A percentile compares a stretch with the other conserved stretches of the same genome.
Evolutionary conservation across 2,797 vertebrate genomes (phyloP).

Genomic region (Naso thynnoides): DNA sequence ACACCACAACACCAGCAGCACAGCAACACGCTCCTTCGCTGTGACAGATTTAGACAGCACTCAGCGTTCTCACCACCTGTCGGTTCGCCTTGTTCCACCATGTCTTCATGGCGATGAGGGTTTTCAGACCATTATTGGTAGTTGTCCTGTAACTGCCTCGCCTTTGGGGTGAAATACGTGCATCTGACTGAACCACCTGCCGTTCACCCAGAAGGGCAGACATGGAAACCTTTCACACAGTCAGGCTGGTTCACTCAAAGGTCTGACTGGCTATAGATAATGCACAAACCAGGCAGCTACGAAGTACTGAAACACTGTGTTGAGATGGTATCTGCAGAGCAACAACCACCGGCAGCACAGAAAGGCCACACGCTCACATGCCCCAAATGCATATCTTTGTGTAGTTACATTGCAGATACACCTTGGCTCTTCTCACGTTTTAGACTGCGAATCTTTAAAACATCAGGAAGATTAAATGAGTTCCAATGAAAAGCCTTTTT

Average conservation of each 20-base stretch:
- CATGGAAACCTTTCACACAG: constrained; percentile 50
- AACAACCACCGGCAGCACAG: constrained; percentile 22
- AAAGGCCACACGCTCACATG: constrained; percentile 45
- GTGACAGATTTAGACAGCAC: constrained; percentile 73
- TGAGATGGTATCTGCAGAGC: constrained; percentile 38
- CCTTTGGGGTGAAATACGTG: constrained; percentile 51
- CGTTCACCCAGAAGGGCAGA: constrained; percentile 34
- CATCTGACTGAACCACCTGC: constrained; percentile 52
- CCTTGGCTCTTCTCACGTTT: constrained; percentile 24
- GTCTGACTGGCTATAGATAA: constrained; percentile 61
- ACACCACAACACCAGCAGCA: constrained; percentile 67
- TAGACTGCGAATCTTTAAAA: constrained; percentile 21
- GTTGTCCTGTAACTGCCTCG: constrained; percentile 48
- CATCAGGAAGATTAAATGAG: constrained; percentile 7
- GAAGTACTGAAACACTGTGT: constrained; percentile 43
- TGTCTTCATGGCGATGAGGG: constrained; percentile 57
- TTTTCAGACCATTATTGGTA: constrained; percentile 54
- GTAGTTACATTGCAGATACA: constrained; percentile 25
- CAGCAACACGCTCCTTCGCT: constrained; percentile 63
- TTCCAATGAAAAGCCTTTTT: background rate
- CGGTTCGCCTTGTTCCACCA: constrained; percentile 53
- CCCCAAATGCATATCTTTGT: constrained; percentile 55
- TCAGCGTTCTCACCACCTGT: constrained; percentile 71
- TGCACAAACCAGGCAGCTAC: constrained; percentile 37
- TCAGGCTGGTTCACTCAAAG: constrained; percentile 45